Base-by-base conservation (phyloP, 2,888 invertebrate species). In the Chamaedrilus cognettii region DNA sequence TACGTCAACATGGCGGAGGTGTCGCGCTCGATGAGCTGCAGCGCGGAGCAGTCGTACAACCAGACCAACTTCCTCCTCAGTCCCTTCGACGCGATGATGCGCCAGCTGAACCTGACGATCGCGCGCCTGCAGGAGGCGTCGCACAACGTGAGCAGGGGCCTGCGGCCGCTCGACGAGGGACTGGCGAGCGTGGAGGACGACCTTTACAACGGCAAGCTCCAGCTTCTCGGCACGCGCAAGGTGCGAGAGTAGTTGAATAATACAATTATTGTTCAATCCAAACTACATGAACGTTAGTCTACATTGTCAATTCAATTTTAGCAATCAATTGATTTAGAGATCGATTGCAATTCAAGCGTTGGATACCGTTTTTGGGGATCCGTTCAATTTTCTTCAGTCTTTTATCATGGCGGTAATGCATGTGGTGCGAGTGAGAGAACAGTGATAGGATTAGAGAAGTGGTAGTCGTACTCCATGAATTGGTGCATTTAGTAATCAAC, bases 81-180 rank as follows among this genome's bases (percentile, higher is more conserved):
- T 55, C 74, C 74, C 15, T 75, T 73, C 52, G 74, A 75, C 62
- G 62, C 66, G 61, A 72, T 74, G 72, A 70, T 75, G 72, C 34
- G 28, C 15, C 71, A 73, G 55, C 68, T 75, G 51, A 72, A 75
- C 66, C n/a, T 42, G 31, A 75, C 75, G 3, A 65, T 73, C 3
- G 32, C 32, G 15, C 52, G 63, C 15, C 72, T 75, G 15, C 69
- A 74, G 60, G 55, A 57, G 51, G 69, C 74, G 5, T 68, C 74
- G 0, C 32, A 58, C 26, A 65, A 74, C 57, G 71, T 75, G 51
- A 66, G 49, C 31, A 30, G 34, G 2, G 69, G 71, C 7, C 65
- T 75, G 49, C 30, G 31, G 35, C 72, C 75, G 1, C 69, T 75
- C 49, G 66, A 70, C 31, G 52, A 64, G 2, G 68, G 71, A 26